phyloP scores from a whole-genome alignment of 2,797 vertebrate genomes.

The Eidolon dupreanum region DNA sequence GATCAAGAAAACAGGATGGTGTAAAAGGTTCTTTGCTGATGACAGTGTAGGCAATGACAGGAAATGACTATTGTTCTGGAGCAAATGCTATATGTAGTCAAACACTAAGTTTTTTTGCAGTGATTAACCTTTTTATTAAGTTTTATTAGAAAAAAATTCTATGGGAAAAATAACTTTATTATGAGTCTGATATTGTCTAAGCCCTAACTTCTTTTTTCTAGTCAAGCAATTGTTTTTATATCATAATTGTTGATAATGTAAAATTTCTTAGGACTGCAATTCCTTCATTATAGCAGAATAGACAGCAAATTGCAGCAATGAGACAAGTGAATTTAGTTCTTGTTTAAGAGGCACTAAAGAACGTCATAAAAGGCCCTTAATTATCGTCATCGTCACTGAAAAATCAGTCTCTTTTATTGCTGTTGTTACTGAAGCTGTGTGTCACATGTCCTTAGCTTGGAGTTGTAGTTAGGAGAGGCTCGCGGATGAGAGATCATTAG shows the following conservation, averaged over 20 bases:
- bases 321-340: not conserved
- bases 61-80: not conserved
- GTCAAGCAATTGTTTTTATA: not conserved
- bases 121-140: not conserved
- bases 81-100: not conserved
- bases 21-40: not conserved
- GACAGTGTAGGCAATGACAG: not conserved
- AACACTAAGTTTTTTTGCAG: not conserved
- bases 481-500: not conserved
- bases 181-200: not conserved
- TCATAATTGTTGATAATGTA: not conserved
- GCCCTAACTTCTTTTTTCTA: not conserved
- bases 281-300: not conserved
- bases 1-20: not conserved
- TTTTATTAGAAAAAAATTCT: not conserved
- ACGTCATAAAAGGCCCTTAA: not conserved
- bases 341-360: not conserved
- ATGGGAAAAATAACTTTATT: not conserved
- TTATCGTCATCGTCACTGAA: not conserved
- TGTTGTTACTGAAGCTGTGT: not conserved
- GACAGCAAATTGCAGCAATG: not conserved
- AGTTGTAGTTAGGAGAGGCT: not conserved
- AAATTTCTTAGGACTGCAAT: not conserved
- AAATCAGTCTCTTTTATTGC: not conserved
- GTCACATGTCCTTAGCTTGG: not conserved